Base-by-base conservation (phyloP, 2,797 vertebrate species). In the Emydoidea blandingii region DNA sequence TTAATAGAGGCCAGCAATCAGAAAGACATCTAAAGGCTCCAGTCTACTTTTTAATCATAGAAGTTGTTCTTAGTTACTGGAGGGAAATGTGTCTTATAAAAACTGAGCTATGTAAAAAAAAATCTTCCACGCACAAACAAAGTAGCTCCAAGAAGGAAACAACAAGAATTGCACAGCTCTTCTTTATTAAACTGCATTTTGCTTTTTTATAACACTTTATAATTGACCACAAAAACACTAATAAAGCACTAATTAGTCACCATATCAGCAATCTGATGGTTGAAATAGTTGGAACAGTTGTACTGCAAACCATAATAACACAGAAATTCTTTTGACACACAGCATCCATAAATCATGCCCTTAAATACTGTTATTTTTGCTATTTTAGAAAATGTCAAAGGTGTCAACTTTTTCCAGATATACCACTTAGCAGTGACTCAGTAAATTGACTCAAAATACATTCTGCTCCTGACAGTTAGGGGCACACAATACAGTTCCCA, bases 1-100 rank as follows among this genome's bases (percentile, higher is more conserved):
- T 99, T 99, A 99, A 99, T 99, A 98, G 98, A 98, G 98, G 98
- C 97, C 96, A 99, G 98, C 98, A 98, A 98, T 99, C 98, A 99
- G 98, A 98, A 98, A 98, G 98, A 98, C 98, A 98, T 98, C 98
- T 98, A 98, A 98, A 98, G 98, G 98, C 98, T 99, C 96, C 96
- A 98, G 98, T 98, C 97, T 98, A 97, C 97, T 97, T 98, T 97
- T 98, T 96, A 98, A 98, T 97, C 97, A 96, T 96, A 92, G 53
- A 91, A 96, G 94, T 97, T 96, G 86, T 94, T 95, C 83, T 87
- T 96, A 88, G 91, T 96, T 97, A 89, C 82, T 47, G n/a, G 54
- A 34, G 83, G 87, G 44, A 94, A 96, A 93, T 7, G 12, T 59
- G 31, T 86, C 96, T 97, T 97, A 96, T 96, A 98, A 97, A 90